These are phyloP conservation scores for Apamea monoglypha DNA, from an alignment of 2,888 invertebrate genomes.

Conservation along the genomic window DNA sequence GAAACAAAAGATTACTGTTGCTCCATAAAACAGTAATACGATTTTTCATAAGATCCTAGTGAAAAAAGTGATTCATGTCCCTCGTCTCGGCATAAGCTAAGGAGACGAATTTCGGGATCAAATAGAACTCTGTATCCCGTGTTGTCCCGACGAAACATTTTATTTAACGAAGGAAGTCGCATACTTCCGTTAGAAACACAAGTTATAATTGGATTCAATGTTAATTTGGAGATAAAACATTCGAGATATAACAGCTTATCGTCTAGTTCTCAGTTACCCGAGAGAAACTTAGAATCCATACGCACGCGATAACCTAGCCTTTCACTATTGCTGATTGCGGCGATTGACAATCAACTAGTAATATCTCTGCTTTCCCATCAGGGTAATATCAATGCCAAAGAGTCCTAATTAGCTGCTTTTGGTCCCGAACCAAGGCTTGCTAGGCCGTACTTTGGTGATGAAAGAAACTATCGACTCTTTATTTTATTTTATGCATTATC, in stretches of 20 bases:
- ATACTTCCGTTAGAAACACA: conserved; percentile 31
- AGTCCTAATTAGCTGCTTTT: conserved; percentile 27
- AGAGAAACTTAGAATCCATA: conserved; percentile 35
- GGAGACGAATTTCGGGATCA: not conserved
- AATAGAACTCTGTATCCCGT: conserved; percentile 11
- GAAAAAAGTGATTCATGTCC: conserved; percentile 28
- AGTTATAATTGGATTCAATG: conserved; percentile 25
- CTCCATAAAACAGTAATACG: conserved; percentile 12
- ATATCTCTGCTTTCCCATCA: conserved; percentile 42
- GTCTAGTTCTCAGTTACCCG: conserved; percentile 8
- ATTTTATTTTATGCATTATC: conserved; percentile 13
- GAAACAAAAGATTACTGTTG: conserved; percentile 33
- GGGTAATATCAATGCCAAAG: conserved; percentile 38
- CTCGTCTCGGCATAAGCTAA: conserved; percentile 9
- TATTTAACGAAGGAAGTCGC: conserved; percentile 23
- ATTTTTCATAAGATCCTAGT: conserved; percentile 28
- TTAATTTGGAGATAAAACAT: conserved; percentile 33
- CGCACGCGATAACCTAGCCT: conserved; percentile 28
- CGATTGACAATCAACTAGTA: conserved; percentile 36
- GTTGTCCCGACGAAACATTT: conserved; percentile 12
- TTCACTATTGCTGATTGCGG: conserved; percentile 46
- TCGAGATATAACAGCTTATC: conserved; percentile 16
- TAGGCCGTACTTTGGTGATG: not conserved
- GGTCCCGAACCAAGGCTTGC: not conserved
- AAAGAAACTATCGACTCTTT: not conserved